Evolutionary conservation across 2,888 invertebrate species (phyloP).

Genomic region (Apamea anceps): DNA sequence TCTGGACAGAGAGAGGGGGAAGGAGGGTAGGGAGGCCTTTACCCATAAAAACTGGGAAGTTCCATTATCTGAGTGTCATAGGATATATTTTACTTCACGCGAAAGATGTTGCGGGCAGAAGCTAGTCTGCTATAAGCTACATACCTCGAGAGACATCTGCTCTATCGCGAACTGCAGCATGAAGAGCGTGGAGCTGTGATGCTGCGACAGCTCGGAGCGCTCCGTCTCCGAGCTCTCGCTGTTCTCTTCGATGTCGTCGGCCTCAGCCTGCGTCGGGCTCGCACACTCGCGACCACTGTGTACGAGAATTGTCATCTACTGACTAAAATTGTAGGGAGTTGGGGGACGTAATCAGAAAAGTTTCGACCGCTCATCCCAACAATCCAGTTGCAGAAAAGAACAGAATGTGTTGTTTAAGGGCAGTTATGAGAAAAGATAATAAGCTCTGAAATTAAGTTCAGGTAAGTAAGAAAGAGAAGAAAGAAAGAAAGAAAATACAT

Average conservation of each 20-base stretch:
- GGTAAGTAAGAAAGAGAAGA: no score
- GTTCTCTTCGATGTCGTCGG: constrained; percentile 81
- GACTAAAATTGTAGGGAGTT: not conserved
- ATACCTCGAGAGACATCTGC: constrained; percentile 95
- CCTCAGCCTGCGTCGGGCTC: constrained; percentile 48
- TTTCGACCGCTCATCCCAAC: not conserved
- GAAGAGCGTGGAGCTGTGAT: constrained; percentile 91
- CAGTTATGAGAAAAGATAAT: not conserved
- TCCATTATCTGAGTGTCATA: not conserved
- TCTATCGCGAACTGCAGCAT: constrained; percentile 97
- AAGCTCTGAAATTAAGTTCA: not conserved
- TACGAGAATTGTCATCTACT: not conserved
- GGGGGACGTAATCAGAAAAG: not conserved
- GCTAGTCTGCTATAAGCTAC: not conserved
- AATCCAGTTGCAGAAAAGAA: not conserved
- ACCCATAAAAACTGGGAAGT: not conserved
- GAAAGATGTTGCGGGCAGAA: not conserved
- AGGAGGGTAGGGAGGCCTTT: no score
- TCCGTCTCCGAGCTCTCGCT: constrained; percentile 87
- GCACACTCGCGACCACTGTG: constrained; percentile 57
- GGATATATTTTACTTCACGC: not conserved
- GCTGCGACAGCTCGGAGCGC: constrained; percentile 79
- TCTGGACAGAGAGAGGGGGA: no score
- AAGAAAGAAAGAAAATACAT: no score
- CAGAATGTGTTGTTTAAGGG: not conserved